Evolutionary conservation across 2,888 invertebrate species (phyloP), one percentile per base, ranked within the genome.

Genomic region (Chrysolina oricalcia): DNA sequence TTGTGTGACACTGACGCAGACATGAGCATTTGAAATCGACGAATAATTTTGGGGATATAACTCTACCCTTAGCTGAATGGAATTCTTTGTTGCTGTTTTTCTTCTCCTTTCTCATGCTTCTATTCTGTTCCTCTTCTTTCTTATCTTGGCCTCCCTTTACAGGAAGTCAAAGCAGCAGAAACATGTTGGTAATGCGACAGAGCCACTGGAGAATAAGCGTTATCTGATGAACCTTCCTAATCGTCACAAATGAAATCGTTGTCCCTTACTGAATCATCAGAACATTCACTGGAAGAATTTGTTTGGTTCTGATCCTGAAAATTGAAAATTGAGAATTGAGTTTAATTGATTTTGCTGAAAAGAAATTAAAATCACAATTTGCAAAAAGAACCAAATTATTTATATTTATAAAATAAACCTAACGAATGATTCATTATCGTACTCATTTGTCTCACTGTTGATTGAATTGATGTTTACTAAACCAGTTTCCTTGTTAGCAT

Each of bases 81-180:
- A 40, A 40, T 9, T 40, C 40, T 40, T 40, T 9, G 10, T 40
- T 40, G 40, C 10, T 40, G 10, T 40, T 53, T 53, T 53, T 53
- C 53, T n/a, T 53, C 53, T 53, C 11, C 53, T 53, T 53, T 53
- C 19, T 19, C 19, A 53, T 8, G n/a, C 6, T 19, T 8, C 19
- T 19, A 53, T n/a, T 19, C n/a, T 53, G 19, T 53, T 53, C 53
- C 11, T 13, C 13, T 53, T 13, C 53, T 53, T 53, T 8, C 17
- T 53, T 19, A 6, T 53, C 13, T n/a, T 53, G 17, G 53, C 19
- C 53, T 53, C 11, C 53, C 19, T 53, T 85, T 53, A 17, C 40
- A 40, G 40, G 40, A 5, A 40, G 40, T 40, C 40, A 10, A 10
- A 40, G 40, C 40, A 40, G 40, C 40, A 40, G 40, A 40, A 40